A percentile compares a stretch with the other conserved stretches of the same genome.
Evolutionary conservation across 1,140 invertebrate species (phyloP).

Genomic region (Augochlora pura): DNA sequence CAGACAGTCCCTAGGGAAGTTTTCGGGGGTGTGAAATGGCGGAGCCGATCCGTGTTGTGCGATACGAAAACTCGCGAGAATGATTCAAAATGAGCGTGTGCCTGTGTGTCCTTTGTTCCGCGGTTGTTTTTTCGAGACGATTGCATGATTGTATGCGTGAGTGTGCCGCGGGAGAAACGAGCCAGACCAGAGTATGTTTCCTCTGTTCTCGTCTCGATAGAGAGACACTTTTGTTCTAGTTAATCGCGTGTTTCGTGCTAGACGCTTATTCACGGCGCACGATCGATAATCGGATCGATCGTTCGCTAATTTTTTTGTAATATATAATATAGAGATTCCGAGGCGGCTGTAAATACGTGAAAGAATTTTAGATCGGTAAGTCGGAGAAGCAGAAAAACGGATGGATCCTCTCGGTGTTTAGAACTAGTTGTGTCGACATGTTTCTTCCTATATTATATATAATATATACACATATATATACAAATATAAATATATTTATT

Average conservation of each 20-base stretch:
- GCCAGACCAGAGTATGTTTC: conserved; percentile 13
- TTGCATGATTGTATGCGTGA: conserved; percentile 1
- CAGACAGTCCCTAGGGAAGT: conserved; percentile 22
- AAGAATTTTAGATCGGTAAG: conserved; percentile 21
- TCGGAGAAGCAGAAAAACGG: conserved; percentile 17
- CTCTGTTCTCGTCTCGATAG: no score
- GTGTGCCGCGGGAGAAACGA: conserved; percentile 9
- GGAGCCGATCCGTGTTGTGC: neutral
- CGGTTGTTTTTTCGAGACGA: neutral
- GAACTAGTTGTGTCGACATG: conserved; percentile 76
- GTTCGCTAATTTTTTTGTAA: conserved; percentile 26
- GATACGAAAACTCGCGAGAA: neutral
- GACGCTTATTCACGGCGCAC: conserved; percentile 43
- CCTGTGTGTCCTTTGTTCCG: neutral
- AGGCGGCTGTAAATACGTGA: conserved; percentile 69
- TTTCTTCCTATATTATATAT: conserved; percentile 77
- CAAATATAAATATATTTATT: conserved; percentile 76
- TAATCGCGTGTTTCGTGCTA: conserved; percentile 57
- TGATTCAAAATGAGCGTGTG: conserved; percentile 5
- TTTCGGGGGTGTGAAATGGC: conserved; percentile 8
- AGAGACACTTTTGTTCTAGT: conserved; percentile 5
- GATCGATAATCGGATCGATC: conserved; percentile 29
- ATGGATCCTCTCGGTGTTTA: conserved; percentile 75
- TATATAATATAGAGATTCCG: conserved; percentile 66
- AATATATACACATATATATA: conserved; percentile 72